Base-by-base conservation (phyloP, 2,797 vertebrate species). In the Steatocranus sp. region DNA sequence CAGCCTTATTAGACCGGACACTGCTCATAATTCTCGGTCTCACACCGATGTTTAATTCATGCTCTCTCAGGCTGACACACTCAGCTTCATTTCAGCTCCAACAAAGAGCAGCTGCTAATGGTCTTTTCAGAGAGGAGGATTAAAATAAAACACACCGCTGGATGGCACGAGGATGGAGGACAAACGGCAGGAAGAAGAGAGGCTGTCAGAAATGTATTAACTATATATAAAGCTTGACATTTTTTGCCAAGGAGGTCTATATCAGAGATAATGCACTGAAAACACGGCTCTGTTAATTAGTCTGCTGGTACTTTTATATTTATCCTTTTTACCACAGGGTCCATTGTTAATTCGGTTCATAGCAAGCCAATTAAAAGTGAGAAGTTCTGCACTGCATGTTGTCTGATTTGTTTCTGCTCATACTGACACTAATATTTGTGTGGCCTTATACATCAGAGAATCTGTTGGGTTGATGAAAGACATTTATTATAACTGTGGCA, bases 31-130 rank as follows among this genome's bases (percentile, higher is more conserved):
- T 18, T 91, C 88, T 79, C 50, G 27, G 5, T 81, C 83, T 88
- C 82, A 82, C 82, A 70, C 53, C 5, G 75, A 92, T 92, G 88
- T 92, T 90, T 92, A 89, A 92, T 92, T 89, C 87, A 92, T 90
- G 84, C 77, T 76, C 82, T 78, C 79, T 75, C 81, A 6, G 75
- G 87, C 85, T 81, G 81, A 91, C 83, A 88, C 82, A 80, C 87
- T 83, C 82, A 56, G 87, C 83, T 86, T 89, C 86, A 80, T 84
- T 81, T 84, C 83, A 80, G 83, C 83, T 80, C 80, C 79, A 70
- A 89, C 92, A 90, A 82, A 86, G 89, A 91, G 85, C 86, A 66
- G 87, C 92, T 87, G 83, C 88, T 91, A 84, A 91, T 86, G 86
- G 85, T 83, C 85, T 80, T 86, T 83, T 87, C 80, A 80, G 76